These are phyloP conservation scores for Porites divaricata DNA, from an alignment of 92 coral and sea anemone genomes.

Conservation along the genomic window DNA sequence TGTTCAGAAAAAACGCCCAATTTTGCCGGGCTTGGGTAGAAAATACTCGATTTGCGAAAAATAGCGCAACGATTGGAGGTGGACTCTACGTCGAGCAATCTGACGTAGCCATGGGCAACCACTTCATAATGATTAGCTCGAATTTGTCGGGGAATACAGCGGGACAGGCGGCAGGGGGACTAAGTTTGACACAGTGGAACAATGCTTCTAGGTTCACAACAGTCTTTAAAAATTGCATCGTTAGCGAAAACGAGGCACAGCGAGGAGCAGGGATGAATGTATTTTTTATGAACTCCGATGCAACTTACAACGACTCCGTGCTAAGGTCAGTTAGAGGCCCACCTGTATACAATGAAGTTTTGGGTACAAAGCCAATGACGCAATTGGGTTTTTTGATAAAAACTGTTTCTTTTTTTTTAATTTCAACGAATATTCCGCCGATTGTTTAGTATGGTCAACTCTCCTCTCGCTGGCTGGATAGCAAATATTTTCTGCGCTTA, in stretches of 20 bases:
- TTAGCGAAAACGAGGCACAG: conserved; percentile 62
- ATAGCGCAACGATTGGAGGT: conserved; percentile 87
- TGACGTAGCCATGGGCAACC: conserved; percentile 51
- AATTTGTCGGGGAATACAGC: conserved; percentile 57
- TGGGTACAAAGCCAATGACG: too few relatives aligned
- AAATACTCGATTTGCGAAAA: conserved; percentile 48
- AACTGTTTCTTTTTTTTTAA: too few relatives aligned
- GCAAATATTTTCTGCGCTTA: too few relatives aligned
- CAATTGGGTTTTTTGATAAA: too few relatives aligned
- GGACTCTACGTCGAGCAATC: conserved; percentile 66
- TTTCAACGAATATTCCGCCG: too few relatives aligned
- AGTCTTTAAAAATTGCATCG: conserved; percentile 46
- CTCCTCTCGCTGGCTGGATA: too few relatives aligned
- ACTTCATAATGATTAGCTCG: conserved; percentile 28
- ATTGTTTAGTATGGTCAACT: too few relatives aligned
- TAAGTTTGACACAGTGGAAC: conserved; percentile 76
- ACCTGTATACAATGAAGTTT: too few relatives aligned
- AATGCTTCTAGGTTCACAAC: conserved; percentile 50
- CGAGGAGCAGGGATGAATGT: conserved; percentile 76
- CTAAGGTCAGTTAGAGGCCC: too few relatives aligned
- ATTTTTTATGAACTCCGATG: conserved; percentile 58
- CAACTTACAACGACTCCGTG: conserved; percentile 44
- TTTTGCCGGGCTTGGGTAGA: conserved; percentile 45
- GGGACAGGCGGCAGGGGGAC: conserved; percentile 83
- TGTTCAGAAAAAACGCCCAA: conserved; percentile 34